Percentiles rank a stretch among this genome's conserved stretches.
These are phyloP conservation scores for Nemurella pictetii DNA, from an alignment of 2,888 invertebrate species.

Conservation along the genomic window DNA sequence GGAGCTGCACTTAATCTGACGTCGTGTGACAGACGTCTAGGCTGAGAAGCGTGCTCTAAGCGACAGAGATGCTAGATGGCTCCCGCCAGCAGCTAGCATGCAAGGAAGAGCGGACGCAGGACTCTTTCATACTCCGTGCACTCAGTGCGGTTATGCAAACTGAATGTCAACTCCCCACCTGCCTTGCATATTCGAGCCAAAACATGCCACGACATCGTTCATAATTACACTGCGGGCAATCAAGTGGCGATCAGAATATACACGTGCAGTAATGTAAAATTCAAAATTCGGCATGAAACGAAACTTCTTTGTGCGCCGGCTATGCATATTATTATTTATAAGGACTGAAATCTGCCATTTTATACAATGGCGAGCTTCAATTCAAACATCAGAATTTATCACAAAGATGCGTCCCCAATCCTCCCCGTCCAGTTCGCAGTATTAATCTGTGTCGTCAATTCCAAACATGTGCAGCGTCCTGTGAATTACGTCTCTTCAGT, in stretches of 20 bases:
- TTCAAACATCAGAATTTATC: not conserved
- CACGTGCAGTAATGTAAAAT: not conserved
- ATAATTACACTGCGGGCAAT: not conserved
- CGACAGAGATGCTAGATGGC: not conserved
- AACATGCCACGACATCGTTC: not conserved
- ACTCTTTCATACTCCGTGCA: not conserved
- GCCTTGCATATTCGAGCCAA: not conserved
- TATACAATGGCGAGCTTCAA: not conserved
- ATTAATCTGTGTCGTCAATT: slow-evolving; percentile 14
- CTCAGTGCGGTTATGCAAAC: not conserved
- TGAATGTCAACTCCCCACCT: not conserved
- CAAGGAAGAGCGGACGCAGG: not conserved
- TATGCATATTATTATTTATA: not conserved
- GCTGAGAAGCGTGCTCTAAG: not conserved
- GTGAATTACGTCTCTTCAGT: slow-evolving; percentile 19
- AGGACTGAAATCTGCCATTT: not conserved
- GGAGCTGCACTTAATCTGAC: slow-evolving; percentile 35
- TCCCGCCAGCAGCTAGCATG: not conserved
- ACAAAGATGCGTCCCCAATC: not conserved
- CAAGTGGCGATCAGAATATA: not conserved
- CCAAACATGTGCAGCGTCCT: slow-evolving; percentile 17
- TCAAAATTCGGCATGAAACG: not conserved
- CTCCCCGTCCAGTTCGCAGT: not conserved
- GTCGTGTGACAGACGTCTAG: slow-evolving; percentile 37
- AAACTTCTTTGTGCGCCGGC: no score